Evolutionary conservation across 2,797 vertebrate species (phyloP), one percentile per base, ranked within the genome.

Genomic region (Acropternis orthonyx): DNA sequence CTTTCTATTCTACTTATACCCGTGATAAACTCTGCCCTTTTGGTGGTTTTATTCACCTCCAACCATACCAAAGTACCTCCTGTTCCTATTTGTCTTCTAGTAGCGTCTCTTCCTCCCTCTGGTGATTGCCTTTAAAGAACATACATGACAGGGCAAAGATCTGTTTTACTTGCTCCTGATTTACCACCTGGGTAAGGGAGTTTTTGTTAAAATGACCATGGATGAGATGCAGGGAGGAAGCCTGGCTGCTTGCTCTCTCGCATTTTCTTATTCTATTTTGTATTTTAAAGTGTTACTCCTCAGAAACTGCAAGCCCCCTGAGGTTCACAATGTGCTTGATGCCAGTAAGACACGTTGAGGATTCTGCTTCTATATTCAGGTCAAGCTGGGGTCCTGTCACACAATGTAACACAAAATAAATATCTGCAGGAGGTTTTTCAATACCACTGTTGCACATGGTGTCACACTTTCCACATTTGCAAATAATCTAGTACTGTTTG

Each of bases 61-160:
- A 66, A 43, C 46, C 55, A 17, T 3, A 63, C 10, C 51, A 39
- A 66, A 88, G n/a, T 7, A 17, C 8, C 19, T 59, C 37, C 61
- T 27, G 10, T 7, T 81, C 34, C 66, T 51, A 0, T 51, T 55
- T 61, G 13, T 30, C 86, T 92, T 48, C 13, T 36, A 14, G 30
- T 37, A 18, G 7, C 8, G 22, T 30, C 56, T 73, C 36, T 34
- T 81, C 30, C 48, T 81, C 24, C n/a, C 39, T 21, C 24, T 5
- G 41, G 12, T 17, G 11, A 49, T 34, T 32, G 27, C n/a, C 54
- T 62, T 83, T 43, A 11, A 30, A 37, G 66, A 54, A 30, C 16
- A 9, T 1, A 34, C 0, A 1, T 0, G 4, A 8, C 4, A 62
- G 6, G 14, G 17, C 48, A 9, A 0, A 9, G 10, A n/a, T 19